A percentile compares a stretch with the other conserved stretches of the same genome.
phyloP scores from a whole-genome alignment of 2,888 invertebrate genomes.

The Shargacucullia verbasci region DNA sequence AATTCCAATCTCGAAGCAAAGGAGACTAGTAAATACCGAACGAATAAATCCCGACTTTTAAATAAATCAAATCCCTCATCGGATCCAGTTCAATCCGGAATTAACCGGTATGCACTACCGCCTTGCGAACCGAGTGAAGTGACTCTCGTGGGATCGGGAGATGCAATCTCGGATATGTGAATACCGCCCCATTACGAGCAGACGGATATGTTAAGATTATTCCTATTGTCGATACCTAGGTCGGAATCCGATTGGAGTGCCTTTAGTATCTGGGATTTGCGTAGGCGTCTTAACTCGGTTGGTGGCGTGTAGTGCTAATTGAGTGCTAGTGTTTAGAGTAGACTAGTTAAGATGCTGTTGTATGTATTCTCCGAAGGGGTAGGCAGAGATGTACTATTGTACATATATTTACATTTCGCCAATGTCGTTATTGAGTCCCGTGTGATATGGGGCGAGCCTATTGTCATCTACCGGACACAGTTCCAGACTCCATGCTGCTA shows the following conservation, averaged over 20 bases:
- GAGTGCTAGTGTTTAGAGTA: background rate
- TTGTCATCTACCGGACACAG: too few species aligned
- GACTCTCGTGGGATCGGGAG: slow-evolving; percentile 56
- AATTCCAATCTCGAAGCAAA: background rate
- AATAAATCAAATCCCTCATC: slow-evolving; percentile 58
- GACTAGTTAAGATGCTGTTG: too few species aligned
- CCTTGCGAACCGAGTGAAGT: slow-evolving; percentile 39
- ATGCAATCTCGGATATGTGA: slow-evolving; percentile 64
- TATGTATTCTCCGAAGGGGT: too few species aligned
- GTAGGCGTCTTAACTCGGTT: background rate
- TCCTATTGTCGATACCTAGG: slow-evolving; percentile 28
- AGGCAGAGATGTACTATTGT: too few species aligned
- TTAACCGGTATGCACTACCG: slow-evolving; percentile 53
- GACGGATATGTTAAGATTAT: slow-evolving; percentile 35
- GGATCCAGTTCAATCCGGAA: slow-evolving; percentile 54
- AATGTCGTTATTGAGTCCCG: too few species aligned
- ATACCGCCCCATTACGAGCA: slow-evolving; percentile 50
- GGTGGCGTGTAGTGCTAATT: background rate
- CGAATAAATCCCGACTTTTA: slow-evolving; percentile 34
- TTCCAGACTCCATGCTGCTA: too few species aligned
- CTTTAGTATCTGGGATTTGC: slow-evolving; percentile 9
- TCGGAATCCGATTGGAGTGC: slow-evolving; percentile 32
- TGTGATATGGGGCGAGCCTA: too few species aligned
- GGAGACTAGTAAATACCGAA: slow-evolving; percentile 4
- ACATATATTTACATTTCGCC: too few species aligned